phyloP scores from a whole-genome alignment of 2,797 vertebrate genomes.

The Malacoraja senta region DNA sequence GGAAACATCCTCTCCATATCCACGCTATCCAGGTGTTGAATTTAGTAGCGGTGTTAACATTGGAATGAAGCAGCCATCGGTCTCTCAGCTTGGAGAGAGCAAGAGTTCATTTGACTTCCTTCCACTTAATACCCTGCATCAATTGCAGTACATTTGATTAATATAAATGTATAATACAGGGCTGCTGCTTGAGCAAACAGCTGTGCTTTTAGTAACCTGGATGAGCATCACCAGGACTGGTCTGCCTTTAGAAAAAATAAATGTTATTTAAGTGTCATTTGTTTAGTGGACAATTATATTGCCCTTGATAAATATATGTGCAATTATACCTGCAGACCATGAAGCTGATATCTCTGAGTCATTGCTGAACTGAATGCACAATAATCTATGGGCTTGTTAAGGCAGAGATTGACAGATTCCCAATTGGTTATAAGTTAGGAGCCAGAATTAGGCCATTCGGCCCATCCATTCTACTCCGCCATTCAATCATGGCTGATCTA shows the following conservation, averaged over 20 bases:
- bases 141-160: neutral
- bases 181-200: neutral
- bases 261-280: neutral
- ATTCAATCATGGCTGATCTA: too few species aligned
- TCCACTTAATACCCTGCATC: neutral
- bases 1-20: too few species aligned
- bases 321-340: neutral
- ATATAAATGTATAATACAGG: neutral
- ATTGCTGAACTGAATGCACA: neutral
- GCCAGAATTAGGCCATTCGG: too few species aligned
- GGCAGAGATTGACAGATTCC: too few species aligned
- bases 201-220: neutral
- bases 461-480: too few species aligned
- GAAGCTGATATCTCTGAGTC: neutral
- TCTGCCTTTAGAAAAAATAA: neutral
- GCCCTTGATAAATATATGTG: neutral
- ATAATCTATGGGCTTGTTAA: neutral
- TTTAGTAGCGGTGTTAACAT: neutral
- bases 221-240: neutral
- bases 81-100: neutral
- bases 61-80: neutral
- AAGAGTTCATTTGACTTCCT: neutral
- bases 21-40: neutral
- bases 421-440: too few species aligned
- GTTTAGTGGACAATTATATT: slow-evolving; percentile 5